Base-by-base conservation (phyloP, 2,888 invertebrate genomes). In the Pandemis corylana region DNA sequence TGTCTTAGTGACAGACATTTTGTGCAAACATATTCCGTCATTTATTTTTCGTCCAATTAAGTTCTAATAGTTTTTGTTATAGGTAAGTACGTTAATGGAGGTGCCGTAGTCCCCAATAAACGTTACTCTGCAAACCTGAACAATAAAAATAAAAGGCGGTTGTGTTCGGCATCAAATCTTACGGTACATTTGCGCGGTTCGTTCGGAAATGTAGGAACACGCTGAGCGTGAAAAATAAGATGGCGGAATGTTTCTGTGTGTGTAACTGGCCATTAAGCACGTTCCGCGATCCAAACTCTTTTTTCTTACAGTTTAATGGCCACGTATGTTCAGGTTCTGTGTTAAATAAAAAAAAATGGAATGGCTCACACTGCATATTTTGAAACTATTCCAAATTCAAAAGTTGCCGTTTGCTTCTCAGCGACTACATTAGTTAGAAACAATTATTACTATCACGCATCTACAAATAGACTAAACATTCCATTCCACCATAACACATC, bases 171-270 rank as follows among this genome's bases (percentile, higher is more conserved):
- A n/a, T 59, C 75, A 76, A 78, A 77, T 79, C 76, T 70, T 66
- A 66, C 76, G 76, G 69, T 68, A 78, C 78, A 76, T 76, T 76
- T 71, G 46, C 61, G 28, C 53, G 64, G 42, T 71, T 71, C 61
- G 62, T 68, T 56, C 68, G 71, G 71, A 76, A 73, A 68, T 12
- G 36, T 20, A 46, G 36, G 42, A 56, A 13, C 71, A 76, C 72
- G 62, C 56, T 62, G 61, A 72, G 66, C 71, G 69, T 62, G 62
- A 66, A 75, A 69, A 67, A 63, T 28, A 71, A 64, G 53, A 59
- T 51, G 53, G 15, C 49, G 61, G 6, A 62, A 42, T 44, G 49
- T 59, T 61, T 69, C 61, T 42, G 42, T 56, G 20, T 20, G 51
- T 51, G 28, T 28, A 20, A 59, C 59, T 65, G 65, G 49, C 36